A percentile compares a stretch with the other conserved stretches of the same genome.
Evolutionary conservation across 2,888 invertebrate genomes (phyloP).

Genomic region (Nebria brevicollis): DNA sequence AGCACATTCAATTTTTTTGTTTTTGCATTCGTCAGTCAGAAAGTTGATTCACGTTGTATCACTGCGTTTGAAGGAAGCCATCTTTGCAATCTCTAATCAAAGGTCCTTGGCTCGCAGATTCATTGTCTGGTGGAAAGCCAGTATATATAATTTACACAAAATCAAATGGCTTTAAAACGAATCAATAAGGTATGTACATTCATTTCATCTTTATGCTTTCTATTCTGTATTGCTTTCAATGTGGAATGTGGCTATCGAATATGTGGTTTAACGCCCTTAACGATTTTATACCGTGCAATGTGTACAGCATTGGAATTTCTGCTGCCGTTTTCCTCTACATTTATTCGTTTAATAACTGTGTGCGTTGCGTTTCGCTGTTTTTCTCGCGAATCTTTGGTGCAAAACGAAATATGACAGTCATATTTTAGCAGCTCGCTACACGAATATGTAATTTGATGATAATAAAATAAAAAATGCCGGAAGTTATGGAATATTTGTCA

Average conservation of each 20-base stretch:
- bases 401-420: conserved; percentile 23
- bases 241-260: conserved; percentile 52
- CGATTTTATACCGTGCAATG: conserved; percentile 72
- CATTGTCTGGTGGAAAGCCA: conserved; percentile 84
- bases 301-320: conserved; percentile 73
- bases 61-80: conserved; percentile 84
- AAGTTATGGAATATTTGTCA: conserved; percentile 55
- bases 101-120: conserved; percentile 85
- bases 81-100: conserved; percentile 87
- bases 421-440: not conserved
- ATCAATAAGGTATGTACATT: conserved; percentile 89
- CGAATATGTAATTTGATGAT: not conserved
- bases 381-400: conserved; percentile 8
- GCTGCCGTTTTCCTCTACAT: conserved; percentile 64
- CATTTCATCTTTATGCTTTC: conserved; percentile 47
- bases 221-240: conserved; percentile 48
- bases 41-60: conserved; percentile 75
- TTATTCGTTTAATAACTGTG: conserved; percentile 3
- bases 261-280: conserved; percentile 66
- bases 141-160: conserved; percentile 75
- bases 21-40: conserved; percentile 27
- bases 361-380: conserved; percentile 24
- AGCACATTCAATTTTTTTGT: conserved; percentile 26
- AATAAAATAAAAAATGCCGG: conserved; percentile 59
- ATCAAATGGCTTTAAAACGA: conserved; percentile 96